Conservation (phyloP, 2,888 invertebrate species). For the Phytoseiulus persimilis region DNA sequence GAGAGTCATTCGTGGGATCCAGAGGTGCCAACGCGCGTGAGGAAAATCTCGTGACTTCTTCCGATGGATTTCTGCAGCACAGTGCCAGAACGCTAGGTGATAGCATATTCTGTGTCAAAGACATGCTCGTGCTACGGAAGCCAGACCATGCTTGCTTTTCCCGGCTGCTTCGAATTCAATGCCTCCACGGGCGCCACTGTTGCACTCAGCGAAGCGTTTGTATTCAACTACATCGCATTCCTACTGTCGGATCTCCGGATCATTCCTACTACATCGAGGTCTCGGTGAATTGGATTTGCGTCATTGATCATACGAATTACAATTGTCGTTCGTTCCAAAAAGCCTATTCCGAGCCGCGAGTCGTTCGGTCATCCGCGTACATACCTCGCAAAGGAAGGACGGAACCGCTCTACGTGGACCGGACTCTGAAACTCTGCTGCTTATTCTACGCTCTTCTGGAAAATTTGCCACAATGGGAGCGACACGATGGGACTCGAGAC, state of each 20-base stretch:
- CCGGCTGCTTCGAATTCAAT: neutral
- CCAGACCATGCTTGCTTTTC: neutral
- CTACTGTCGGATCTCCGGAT: slow-evolving; percentile 85
- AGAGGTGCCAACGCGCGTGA: slow-evolving; percentile 66
- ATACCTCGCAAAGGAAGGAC: slow-evolving; percentile 86
- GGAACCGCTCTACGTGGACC: slow-evolving; percentile 76
- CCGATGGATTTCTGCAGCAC: slow-evolving; percentile 60
- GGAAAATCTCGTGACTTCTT: slow-evolving; percentile 77
- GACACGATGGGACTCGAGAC: no score
- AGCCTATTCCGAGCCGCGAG: slow-evolving; percentile 78
- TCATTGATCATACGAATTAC: slow-evolving; percentile 83
- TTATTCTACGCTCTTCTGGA: slow-evolving; percentile 50
- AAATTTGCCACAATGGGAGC: no score
- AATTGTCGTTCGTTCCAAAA: slow-evolving; percentile 94
- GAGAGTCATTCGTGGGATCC: slow-evolving; percentile 86
- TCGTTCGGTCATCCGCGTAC: slow-evolving; percentile 62
- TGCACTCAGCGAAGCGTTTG: slow-evolving; percentile 67
- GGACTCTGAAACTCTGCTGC: slow-evolving; percentile 63
- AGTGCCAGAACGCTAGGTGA: no score
- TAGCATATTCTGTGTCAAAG: no score
- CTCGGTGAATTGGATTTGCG: slow-evolving; percentile 88
- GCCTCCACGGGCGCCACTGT: slow-evolving; percentile 63
- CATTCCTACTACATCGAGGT: slow-evolving; percentile 69
- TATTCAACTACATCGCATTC: slow-evolving; percentile 85
- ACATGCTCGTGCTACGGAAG: neutral